Evolutionary conservation across 2,113 vertebrate species (phyloP).

Genomic region (Varanus komodoensis): DNA sequence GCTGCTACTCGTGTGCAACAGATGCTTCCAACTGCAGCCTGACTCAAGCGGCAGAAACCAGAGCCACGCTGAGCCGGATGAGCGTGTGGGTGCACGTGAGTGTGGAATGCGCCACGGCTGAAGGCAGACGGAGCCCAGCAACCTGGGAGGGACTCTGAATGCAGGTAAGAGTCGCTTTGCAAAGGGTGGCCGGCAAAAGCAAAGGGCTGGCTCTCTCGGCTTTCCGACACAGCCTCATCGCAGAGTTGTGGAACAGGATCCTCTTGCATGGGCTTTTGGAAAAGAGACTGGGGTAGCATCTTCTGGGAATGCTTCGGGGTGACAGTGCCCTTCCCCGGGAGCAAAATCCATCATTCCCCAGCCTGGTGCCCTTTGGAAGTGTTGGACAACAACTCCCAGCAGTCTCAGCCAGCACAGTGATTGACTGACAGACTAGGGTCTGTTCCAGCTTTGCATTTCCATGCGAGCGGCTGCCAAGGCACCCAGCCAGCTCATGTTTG

Average conservation of each 20-base stretch:
- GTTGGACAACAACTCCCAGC: no score
- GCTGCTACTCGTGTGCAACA: neutral
- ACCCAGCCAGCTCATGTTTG: neutral
- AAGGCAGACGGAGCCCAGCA: neutral
- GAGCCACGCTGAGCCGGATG: neutral
- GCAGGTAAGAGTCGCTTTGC: neutral
- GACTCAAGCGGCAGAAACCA: neutral
- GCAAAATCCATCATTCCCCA: no score
- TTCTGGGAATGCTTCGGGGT: neutral
- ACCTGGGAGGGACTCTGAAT: neutral
- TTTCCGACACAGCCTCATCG: neutral
- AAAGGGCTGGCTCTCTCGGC: neutral
- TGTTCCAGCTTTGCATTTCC: neutral
- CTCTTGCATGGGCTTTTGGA: neutral
- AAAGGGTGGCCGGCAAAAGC: neutral
- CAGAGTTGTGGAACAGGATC: neutral
- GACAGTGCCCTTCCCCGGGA: no score
- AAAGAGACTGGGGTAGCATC: neutral
- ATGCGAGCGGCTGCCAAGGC: neutral
- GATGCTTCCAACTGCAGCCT: slow-evolving; percentile 3
- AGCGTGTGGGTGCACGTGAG: neutral
- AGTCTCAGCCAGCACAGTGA: no score
- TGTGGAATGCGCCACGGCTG: neutral
- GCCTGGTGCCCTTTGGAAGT: no score
- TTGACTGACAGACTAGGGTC: neutral